Evolutionary conservation across 2,888 invertebrate genomes (phyloP), one percentile per base, ranked within the genome.

Genomic region (Tinea semifulvella): DNA sequence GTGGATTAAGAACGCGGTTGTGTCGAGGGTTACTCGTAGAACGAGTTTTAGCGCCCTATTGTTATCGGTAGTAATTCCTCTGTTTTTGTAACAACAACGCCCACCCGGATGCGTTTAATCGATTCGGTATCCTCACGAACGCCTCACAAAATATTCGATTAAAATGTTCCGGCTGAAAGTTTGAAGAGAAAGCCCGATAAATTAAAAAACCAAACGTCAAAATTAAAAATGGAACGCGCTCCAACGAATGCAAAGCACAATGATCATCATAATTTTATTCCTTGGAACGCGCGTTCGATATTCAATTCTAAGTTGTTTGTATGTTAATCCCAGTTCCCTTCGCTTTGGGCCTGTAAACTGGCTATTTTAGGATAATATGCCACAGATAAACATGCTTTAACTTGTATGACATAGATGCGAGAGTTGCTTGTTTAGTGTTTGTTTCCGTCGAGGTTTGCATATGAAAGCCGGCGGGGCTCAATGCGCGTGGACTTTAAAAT

Each of bases 291-390:
- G 13, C 40, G 42, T 35, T 40, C 42, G 42, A 42, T 46, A 43
- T 46, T 46, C 47, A 49, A 49, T 49, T 49, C 45, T 20, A 36
- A 16, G 43, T 47, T 47, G 47, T 49, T 49, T 49, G 47, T 49
- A 49, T 49, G 49, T 45, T 45, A 49, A 49, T 47, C 42, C 38
- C n/a, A 25, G 39, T 42, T 38, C 44, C 38, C 27, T 20, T 10
- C 3, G 8, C n/a, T 39, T 27, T 39, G 28, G 26, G 22, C 28
- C 31, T 28, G 10, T 13, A 36, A 25, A 20, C 38, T 35, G 14
- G 19, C 10, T 16, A 36, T 18, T 36, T 36, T 36, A 14, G 36
- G 6, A 18, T 36, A 18, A 18, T 36, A 3, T 4, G 8, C 5
- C 16, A 18, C 10, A 18, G 36, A 18, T 17, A 10, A 10, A 18